These are phyloP conservation scores for Meta bourneti DNA, from an alignment of 2,888 invertebrate genomes.

Conservation along the genomic window DNA sequence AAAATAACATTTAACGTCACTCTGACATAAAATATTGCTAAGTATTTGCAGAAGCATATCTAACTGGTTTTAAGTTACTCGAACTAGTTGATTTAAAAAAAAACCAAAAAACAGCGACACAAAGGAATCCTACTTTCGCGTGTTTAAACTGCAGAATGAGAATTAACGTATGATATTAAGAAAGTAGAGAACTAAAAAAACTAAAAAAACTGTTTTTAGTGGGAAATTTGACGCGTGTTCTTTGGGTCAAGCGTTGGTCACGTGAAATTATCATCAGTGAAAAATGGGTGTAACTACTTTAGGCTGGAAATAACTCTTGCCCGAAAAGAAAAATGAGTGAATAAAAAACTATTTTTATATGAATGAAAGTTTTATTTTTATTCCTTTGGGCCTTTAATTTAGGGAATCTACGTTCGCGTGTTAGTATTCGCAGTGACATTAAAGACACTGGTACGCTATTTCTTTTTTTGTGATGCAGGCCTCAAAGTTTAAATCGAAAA, in stretches of 20 bases:
- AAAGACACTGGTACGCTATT: too few relatives aligned
- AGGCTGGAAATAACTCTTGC: conserved; percentile 40
- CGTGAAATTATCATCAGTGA: conserved; percentile 68
- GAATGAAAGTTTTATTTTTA: too few relatives aligned
- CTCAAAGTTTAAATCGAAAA: too few relatives aligned
- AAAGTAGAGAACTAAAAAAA: not conserved
- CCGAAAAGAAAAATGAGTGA: not conserved
- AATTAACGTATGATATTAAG: conserved; percentile 29
- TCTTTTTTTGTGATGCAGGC: too few relatives aligned
- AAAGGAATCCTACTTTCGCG: not conserved
- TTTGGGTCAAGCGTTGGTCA: conserved; percentile 45
- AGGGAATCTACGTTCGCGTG: too few relatives aligned
- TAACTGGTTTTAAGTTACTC: too few relatives aligned
- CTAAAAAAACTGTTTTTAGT: conserved; percentile 48
- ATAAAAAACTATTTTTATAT: not conserved
- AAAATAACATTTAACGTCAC: too few relatives aligned
- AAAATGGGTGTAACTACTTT: conserved; percentile 65
- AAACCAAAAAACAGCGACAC: not conserved
- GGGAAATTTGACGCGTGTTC: conserved; percentile 70
- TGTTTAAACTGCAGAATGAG: not conserved
- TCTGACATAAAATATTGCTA: too few relatives aligned
- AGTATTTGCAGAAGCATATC: too few relatives aligned
- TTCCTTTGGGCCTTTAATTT: too few relatives aligned
- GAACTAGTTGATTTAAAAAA: not conserved
- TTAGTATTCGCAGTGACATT: too few relatives aligned